Base-by-base conservation (phyloP, 2,888 invertebrate species). In the Dicycla oo region DNA sequence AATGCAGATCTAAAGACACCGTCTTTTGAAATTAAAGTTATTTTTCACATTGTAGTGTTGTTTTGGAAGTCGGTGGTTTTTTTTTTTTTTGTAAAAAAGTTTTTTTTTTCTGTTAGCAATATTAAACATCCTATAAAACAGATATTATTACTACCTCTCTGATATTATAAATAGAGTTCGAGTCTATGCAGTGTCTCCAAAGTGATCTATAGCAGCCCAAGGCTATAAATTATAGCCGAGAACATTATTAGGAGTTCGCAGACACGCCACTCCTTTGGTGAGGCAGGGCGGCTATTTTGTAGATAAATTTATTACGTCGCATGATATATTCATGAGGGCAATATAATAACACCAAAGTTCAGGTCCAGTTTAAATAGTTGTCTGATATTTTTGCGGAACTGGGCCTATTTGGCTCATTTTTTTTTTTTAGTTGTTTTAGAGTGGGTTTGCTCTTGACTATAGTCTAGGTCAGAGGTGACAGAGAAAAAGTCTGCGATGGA, bases 181-280 rank as follows among this genome's bases (percentile, higher is more conserved):
- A 69, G 80, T 78, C 78, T 80, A 64, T 80, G 71, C 75, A 72
- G 62, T 82, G 82, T 79, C 82, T 82, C 80, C 82, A 45, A 45
- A 56, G 64, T 85, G 85, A 84, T 84, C 83, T 85, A 84, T 85
- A 69, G 69, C 71, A 70, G 60, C 57, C 66, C 34, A n/a, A 4
- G 15, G 61, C 74, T 51, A 85, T 84, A 83, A 84, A 78, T 84
- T 84, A 85, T 68, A n/a, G 69, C 60, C 6, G 64, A 70, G 67
- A 83, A 83, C 78, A 83, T 81, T 84, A 84, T 84, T 83, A 85
- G 83, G 82, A 78, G 64, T 67, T 67, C 20, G 54, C 57, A 80
- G 79, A 78, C 82, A 69, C 67, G 73, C 60, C 53, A 73, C 73
- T 83, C 51, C 66, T 67, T 69, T 58, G 34, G 57, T 63, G 56